A percentile compares a stretch with the other conserved stretches of the same genome.
phyloP scores from a whole-genome alignment of 2,888 invertebrate genomes.

The Agonopterix heracliana region DNA sequence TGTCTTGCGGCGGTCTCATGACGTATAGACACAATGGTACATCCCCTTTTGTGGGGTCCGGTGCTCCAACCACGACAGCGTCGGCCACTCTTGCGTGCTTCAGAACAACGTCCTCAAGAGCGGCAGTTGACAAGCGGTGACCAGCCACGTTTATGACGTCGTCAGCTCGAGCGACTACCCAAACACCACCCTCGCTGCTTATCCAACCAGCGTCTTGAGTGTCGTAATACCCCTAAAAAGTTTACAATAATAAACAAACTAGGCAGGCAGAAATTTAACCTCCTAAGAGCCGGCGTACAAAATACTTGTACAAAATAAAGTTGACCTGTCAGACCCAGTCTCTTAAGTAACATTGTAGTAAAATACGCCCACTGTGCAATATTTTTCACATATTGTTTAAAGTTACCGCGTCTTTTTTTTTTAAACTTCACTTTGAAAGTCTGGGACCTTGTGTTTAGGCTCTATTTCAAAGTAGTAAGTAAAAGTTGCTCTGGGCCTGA shows the following conservation, averaged over 20 bases:
- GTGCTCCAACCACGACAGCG: slow-evolving; percentile 92
- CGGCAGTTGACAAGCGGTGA: slow-evolving; percentile 91
- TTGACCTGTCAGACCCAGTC: no score
- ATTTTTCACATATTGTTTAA: no score
- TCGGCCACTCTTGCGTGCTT: slow-evolving; percentile 91
- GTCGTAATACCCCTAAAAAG: slow-evolving; percentile 88
- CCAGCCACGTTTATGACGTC: slow-evolving; percentile 98
- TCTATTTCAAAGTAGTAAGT: no score
- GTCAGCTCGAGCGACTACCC: slow-evolving; percentile 93
- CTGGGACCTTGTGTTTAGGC: no score
- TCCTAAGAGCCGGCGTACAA: no score
- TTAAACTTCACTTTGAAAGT: no score
- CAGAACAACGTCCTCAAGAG: slow-evolving; percentile 92
- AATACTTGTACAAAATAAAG: no score
- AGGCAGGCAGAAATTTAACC: no score
- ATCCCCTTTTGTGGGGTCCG: slow-evolving; percentile 92
- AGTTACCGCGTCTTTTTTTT: no score
- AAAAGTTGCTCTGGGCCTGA: no score
- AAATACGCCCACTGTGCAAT: no score
- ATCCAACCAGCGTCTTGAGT: slow-evolving; percentile 96
- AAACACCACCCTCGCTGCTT: slow-evolving; percentile 89
- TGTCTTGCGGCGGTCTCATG: slow-evolving; percentile 76
- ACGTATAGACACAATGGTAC: slow-evolving; percentile 93
- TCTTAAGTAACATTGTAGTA: no score
- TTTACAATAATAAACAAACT: not conserved